Conservation (phyloP, 1,140 invertebrate species). For the Myzus persicae region DNA sequence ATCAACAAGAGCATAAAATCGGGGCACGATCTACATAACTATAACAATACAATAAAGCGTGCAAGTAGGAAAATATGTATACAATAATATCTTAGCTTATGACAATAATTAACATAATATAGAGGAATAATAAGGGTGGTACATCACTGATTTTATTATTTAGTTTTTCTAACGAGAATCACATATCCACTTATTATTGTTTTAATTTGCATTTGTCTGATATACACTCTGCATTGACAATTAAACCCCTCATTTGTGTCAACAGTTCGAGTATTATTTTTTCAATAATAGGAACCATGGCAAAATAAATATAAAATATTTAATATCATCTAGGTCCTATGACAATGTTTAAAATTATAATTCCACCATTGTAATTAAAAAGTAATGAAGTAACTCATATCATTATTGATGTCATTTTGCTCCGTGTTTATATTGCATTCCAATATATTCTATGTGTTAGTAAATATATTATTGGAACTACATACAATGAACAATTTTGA, state of each 20-base stretch:
- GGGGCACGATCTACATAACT: neutral
- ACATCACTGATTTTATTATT: neutral
- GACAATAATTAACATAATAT: neutral
- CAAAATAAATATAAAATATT: no score
- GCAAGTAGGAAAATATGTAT: constrained; percentile 28
- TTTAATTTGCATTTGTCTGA: neutral
- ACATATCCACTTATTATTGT: no score
- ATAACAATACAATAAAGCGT: constrained; percentile 22
- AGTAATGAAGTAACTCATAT: no score
- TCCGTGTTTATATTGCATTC: no score
- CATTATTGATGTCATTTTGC: no score
- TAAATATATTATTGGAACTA: no score
- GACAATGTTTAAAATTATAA: neutral
- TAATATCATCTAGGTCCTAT: neutral
- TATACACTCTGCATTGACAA: neutral
- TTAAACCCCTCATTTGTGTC: no score
- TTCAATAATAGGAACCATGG: no score
- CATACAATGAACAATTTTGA: no score
- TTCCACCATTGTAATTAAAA: neutral
- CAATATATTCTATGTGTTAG: no score
- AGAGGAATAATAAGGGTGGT: neutral
- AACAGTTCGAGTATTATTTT: no score
- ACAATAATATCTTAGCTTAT: neutral
- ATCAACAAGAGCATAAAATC: neutral
- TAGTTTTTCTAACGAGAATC: no score